Percentiles rank a stretch among this genome's conserved stretches.
Evolutionary conservation across 53 echinoderm and acorn worm species (phyloP).

Genomic region (Mesocentrotus franciscanus): DNA sequence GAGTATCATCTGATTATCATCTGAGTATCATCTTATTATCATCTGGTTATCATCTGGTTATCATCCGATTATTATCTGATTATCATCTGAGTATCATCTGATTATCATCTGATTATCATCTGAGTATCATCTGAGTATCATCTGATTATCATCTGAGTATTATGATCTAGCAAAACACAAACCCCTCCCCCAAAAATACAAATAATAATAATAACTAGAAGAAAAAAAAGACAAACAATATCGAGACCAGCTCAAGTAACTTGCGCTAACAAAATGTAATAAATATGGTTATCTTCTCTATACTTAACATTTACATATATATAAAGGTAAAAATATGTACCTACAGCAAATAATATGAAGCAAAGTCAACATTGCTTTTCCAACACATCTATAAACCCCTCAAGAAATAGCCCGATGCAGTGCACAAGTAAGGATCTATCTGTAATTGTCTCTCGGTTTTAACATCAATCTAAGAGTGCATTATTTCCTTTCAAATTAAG

Average conservation of each 20-base stretch:
- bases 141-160: too few relatives aligned
- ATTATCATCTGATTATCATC: too few relatives aligned
- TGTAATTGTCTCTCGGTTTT: not conserved
- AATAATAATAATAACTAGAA: too few relatives aligned
- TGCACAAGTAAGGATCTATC: not conserved
- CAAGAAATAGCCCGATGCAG: not conserved
- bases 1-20: too few relatives aligned
- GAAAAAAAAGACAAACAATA: not conserved
- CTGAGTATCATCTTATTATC: too few relatives aligned
- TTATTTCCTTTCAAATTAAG: not conserved
- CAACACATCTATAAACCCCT: not conserved
- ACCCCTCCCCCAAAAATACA: too few relatives aligned
- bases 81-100: too few relatives aligned
- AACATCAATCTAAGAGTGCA: not conserved
- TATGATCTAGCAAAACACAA: too few relatives aligned
- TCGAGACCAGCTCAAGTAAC: slow-evolving; percentile 40
- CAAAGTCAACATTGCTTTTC: not conserved
- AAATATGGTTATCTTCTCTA: slow-evolving; percentile 25
- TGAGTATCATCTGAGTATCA: too few relatives aligned
- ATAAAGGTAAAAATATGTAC: not conserved
- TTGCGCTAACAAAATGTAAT: slow-evolving; percentile 22
- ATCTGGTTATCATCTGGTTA: too few relatives aligned
- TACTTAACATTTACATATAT: not conserved
- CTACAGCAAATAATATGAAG: not conserved
- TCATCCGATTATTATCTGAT: too few relatives aligned